Evolutionary conservation across 1,140 invertebrate genomes (phyloP).

Genomic region (Tetragonula clypearis): DNA sequence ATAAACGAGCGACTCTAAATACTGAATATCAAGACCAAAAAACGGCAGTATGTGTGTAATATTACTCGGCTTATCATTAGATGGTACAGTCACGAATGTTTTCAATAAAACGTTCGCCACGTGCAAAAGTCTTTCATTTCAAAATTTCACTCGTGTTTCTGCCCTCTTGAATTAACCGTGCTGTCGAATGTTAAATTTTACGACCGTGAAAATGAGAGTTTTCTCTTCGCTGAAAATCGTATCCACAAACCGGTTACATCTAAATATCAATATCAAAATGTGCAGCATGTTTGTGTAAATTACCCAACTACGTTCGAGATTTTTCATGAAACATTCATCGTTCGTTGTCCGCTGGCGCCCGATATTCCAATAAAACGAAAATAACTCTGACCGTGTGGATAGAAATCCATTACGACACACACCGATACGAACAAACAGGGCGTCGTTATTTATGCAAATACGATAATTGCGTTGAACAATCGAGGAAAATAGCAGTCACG

Average conservation of each 20-base stretch:
- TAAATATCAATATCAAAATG: not conserved
- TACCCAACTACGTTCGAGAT: not conserved
- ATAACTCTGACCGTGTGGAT: conserved; percentile 17
- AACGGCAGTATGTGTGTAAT: no score
- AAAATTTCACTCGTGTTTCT: no score
- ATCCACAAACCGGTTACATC: not conserved
- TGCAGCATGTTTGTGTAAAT: not conserved
- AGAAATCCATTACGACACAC: conserved; percentile 47
- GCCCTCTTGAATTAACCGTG: no score
- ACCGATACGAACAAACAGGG: conserved; percentile 20
- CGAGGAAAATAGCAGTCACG: no score
- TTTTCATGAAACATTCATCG: conserved; percentile 20
- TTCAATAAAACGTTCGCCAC: no score
- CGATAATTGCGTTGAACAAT: not conserved
- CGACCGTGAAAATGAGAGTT: not conserved
- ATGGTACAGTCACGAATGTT: no score
- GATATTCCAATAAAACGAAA: conserved; percentile 19
- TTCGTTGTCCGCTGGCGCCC: not conserved
- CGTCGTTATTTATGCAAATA: conserved; percentile 39
- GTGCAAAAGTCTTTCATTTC: no score
- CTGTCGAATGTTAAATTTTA: not conserved
- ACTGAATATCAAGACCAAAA: no score
- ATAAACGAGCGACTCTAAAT: no score
- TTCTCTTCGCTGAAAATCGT: not conserved
- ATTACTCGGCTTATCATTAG: no score